phyloP scores from a whole-genome alignment of 2,888 invertebrate genomes.

The Spodoptera littoralis region DNA sequence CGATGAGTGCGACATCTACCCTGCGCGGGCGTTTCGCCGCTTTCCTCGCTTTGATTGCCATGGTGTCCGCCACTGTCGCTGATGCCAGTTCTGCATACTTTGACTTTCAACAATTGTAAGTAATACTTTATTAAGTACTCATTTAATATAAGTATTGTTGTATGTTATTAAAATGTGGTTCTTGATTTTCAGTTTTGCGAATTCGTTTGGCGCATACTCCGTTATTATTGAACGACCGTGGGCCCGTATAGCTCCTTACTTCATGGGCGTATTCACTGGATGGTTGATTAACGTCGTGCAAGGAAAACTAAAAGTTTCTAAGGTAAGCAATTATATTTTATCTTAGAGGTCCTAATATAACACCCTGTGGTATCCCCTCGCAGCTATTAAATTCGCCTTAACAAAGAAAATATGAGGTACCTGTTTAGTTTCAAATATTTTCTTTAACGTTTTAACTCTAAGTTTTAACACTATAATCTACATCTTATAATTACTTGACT shows the following conservation, averaged over 20 bases:
- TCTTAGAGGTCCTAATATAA: not conserved
- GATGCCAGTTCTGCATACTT: conserved; percentile 82
- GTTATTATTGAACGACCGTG: conserved; percentile 92
- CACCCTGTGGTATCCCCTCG: conserved; percentile 8
- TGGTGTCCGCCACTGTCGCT: conserved; percentile 82
- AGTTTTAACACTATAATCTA: no score
- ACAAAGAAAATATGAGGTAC: no score
- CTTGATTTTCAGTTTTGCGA: conserved; percentile 60
- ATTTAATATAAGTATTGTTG: no score
- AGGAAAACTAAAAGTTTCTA: conserved; percentile 77
- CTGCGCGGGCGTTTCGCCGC: conserved; percentile 63
- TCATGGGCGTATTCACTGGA: conserved; percentile 92
- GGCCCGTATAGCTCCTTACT: conserved; percentile 92
- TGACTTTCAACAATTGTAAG: conserved; percentile 57
- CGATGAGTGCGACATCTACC: conserved; percentile 76
- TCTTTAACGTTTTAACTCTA: no score
- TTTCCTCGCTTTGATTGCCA: conserved; percentile 67
- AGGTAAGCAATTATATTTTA: conserved; percentile 60
- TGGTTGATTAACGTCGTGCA: conserved; percentile 92
- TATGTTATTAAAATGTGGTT: not conserved
- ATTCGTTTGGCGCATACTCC: conserved; percentile 78
- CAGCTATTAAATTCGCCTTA: no score
- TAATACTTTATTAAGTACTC: not conserved
- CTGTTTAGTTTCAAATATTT: no score
- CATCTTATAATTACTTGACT: no score